Evolutionary conservation across 2,113 vertebrate genomes (phyloP), one percentile per base, ranked within the genome.

Genomic region (Hassar affinis): DNA sequence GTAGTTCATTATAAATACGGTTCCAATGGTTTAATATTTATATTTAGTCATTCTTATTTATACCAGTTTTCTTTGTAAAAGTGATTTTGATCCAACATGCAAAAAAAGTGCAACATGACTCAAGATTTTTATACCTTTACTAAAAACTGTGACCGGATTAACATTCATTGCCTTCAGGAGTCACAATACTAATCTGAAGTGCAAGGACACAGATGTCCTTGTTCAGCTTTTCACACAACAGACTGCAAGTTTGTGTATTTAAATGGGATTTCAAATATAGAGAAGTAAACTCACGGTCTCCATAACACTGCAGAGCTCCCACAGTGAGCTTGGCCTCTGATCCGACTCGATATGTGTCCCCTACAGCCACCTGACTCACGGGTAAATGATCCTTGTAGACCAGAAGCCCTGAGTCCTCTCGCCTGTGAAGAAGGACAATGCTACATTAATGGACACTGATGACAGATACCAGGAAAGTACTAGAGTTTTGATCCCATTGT

Each of bases 311-410:
- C n/a, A 99, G 92, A 0, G 98, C 96, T 49, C 97, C 97, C 83
- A 99, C 96, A 0, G 95, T 95, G 89, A 99, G 90, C 84, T 96
- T 98, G 86, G 97, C 97, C 91, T 97, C 96, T 10, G 98, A 99
- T 2, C 96, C 96, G 4, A 94, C 94, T 42, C 98, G 94, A 91
- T 96, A 95, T 15, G 96, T 92, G 30, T 99, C 98, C 86, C 97
- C 97, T 84, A 98, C 93, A 3, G 96, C 95, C 68, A 99, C 93
- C 89, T 98, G 98, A 91, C 94, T 98, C 85, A 99, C 96, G 0
- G 98, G 98, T 80, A 99, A 93, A 88, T 99, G 97, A 81, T 98
- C 98, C 90, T 99, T 99, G 91, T 99, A 97, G 0, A 96, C 90
- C 82, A 99, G 66, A 79, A 97, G 93, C 72, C 98, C 98, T 57